Evolutionary conservation across 2,113 vertebrate genomes (phyloP), one percentile per base, ranked within the genome.

Genomic region (Lutjanus erythropterus): DNA sequence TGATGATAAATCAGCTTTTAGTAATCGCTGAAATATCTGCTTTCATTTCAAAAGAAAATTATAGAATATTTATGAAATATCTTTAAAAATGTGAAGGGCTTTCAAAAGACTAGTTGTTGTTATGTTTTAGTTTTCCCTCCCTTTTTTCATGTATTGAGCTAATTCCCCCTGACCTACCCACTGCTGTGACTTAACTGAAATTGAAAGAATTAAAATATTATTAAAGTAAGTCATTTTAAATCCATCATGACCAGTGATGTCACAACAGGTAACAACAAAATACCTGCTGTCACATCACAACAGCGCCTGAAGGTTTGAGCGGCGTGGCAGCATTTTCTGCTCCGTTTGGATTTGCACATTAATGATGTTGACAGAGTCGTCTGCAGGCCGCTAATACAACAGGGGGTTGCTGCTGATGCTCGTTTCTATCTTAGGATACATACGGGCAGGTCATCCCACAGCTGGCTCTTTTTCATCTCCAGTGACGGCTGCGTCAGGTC

Each of bases 371-470:
- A 18, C 52, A 29, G 52, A 35, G 44, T 8, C 11, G 19, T 29
- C 12, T 35, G 21, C n/a, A n/a, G n/a, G n/a, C 21, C n/a, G 5
- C n/a, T 18, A 27, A 61, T 23, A 42, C 16, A 52, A 49, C 29
- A 33, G 27, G 16, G 39, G 29, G 6, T 11, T 6, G 16, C 25
- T 47, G 53, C 39, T 56, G 6, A n/a, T n/a, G n/a, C n/a, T n/a
- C n/a, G n/a, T n/a, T n/a, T n/a, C n/a, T n/a, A n/a, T n/a, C 3
- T 31, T 44, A 37, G 21, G 0, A 53, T 55, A 81, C 96, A 83
- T 96, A 99, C 98, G 65, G 98, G 98, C 84, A 96, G 87, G 73
- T 99, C 98, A 16, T 99, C 98, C 98, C 98, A 99, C 65, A 99
- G 96, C 90, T 99, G 98, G 86, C 97, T 99, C 96, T 98, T 99